Evolutionary conservation across 2,113 vertebrate genomes (phyloP).

Genomic region (Pristiophorus japonicus): DNA sequence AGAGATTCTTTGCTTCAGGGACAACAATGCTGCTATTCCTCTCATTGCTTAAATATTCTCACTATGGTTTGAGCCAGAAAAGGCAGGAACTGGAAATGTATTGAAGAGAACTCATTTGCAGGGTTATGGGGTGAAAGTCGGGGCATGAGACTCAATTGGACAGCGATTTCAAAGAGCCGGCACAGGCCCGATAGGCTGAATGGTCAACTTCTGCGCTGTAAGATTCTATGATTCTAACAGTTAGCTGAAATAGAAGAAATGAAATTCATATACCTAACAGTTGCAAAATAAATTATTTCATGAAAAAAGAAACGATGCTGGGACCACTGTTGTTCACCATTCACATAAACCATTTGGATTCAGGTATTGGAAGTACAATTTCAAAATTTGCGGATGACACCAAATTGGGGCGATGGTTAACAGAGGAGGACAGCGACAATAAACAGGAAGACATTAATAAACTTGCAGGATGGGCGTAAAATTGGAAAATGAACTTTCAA

Average conservation of each 20-base stretch:
- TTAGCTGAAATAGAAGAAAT: background rate
- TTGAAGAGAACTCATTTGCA: background rate
- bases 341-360: background rate
- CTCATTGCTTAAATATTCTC: too few species aligned
- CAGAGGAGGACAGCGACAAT: too few species aligned
- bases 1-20: background rate
- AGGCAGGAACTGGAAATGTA: too few species aligned
- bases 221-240: background rate
- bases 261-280: background rate
- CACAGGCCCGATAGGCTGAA: background rate
- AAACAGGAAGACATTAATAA: too few species aligned
- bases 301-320: background rate
- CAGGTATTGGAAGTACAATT: background rate
- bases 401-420: too few species aligned
- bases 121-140: background rate
- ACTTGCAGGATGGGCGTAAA: background rate
- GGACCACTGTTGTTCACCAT: background rate
- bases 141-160: background rate
- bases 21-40: too few species aligned
- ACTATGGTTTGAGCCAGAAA: too few species aligned
- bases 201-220: background rate
- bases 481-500: background rate
- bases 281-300: conserved; percentile 19
- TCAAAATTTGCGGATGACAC: background rate
- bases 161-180: background rate